Conservation (phyloP, 92 coral and sea anemone species). For the Nematostella vectensis region DNA sequence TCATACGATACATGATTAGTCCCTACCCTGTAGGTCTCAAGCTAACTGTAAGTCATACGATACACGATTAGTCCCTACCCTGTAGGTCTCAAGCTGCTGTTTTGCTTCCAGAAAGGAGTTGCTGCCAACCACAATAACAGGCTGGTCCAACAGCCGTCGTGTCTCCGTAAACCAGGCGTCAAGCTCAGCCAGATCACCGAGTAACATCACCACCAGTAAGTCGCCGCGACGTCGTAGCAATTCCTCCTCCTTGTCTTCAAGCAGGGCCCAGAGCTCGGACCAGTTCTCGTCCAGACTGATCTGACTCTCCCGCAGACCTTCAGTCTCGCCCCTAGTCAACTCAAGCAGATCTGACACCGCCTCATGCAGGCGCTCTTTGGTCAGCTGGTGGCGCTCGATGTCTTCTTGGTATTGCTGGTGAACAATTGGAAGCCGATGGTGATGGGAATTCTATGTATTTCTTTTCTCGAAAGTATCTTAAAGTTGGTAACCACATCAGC, state of each 20-base stretch:
- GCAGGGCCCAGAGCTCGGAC: slow-evolving; percentile 79
- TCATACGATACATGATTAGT: too few species aligned
- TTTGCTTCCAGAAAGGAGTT: slow-evolving; percentile 62
- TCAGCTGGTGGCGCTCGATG: slow-evolving; percentile 58
- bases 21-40: too few species aligned
- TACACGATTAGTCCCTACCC: too few species aligned
- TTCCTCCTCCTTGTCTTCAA: slow-evolving; percentile 86
- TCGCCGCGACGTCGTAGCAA: slow-evolving; percentile 65
- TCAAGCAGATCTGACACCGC: slow-evolving; percentile 60
- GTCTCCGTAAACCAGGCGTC: slow-evolving; percentile 56
- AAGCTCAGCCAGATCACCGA: slow-evolving; percentile 58
- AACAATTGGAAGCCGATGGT: background rate
- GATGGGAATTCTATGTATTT: too few species aligned
- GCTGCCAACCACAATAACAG: slow-evolving; percentile 63
- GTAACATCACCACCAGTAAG: slow-evolving; percentile 44
- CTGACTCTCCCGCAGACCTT: slow-evolving; percentile 66
- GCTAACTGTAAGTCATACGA: too few species aligned
- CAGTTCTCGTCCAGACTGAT: slow-evolving; percentile 66
- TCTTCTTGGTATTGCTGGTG: slow-evolving; percentile 92
- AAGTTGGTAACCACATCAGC: too few species aligned
- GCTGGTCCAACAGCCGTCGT: slow-evolving; percentile 32
- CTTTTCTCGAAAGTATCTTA: too few species aligned
- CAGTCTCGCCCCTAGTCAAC: slow-evolving; percentile 63
- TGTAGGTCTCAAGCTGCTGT: slow-evolving; percentile 52
- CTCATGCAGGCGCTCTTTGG: slow-evolving; percentile 65